Evolutionary conservation across 2,797 vertebrate species (phyloP).

Genomic region (Taenioides sp.): DNA sequence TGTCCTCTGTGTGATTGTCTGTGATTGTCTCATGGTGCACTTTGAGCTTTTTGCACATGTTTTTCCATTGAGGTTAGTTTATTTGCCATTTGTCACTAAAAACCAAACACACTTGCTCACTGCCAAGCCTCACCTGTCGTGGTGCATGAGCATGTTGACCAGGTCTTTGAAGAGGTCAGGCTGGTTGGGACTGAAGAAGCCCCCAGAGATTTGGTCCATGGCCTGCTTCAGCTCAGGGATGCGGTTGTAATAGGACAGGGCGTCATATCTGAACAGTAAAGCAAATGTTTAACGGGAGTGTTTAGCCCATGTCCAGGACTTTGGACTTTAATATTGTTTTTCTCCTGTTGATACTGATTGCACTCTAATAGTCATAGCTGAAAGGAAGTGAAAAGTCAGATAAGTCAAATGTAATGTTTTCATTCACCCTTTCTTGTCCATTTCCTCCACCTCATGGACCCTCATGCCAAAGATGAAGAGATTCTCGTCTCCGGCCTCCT

Average conservation of each 20-base stretch:
- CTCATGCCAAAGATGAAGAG: conserved; percentile 97
- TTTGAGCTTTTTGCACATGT: no score
- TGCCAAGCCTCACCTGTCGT: conserved; percentile 83
- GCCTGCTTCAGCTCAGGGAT: conserved; percentile 88
- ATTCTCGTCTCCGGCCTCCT: conserved; percentile 94
- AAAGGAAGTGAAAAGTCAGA: not conserved
- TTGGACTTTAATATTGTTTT: not conserved
- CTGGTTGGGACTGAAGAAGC: conserved; percentile 88
- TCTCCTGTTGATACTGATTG: not conserved
- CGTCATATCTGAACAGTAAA: conserved; percentile 79
- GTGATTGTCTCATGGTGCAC: no score
- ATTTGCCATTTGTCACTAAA: no score
- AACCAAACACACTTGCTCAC: no score
- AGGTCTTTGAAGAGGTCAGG: conserved; percentile 90
- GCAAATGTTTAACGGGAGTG: not conserved
- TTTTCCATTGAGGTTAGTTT: no score
- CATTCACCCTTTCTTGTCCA: conserved; percentile 87
- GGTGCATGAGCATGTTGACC: conserved; percentile 89
- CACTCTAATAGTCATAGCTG: not conserved
- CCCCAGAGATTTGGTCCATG: conserved; percentile 88
- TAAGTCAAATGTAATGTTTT: no score
- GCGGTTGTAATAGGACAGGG: conserved; percentile 84
- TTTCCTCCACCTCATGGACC: conserved; percentile 84
- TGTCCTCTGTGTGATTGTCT: no score
- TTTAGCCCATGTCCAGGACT: not conserved